phyloP scores from a whole-genome alignment of 2,888 invertebrate genomes.

The Oxytorus armatus region DNA sequence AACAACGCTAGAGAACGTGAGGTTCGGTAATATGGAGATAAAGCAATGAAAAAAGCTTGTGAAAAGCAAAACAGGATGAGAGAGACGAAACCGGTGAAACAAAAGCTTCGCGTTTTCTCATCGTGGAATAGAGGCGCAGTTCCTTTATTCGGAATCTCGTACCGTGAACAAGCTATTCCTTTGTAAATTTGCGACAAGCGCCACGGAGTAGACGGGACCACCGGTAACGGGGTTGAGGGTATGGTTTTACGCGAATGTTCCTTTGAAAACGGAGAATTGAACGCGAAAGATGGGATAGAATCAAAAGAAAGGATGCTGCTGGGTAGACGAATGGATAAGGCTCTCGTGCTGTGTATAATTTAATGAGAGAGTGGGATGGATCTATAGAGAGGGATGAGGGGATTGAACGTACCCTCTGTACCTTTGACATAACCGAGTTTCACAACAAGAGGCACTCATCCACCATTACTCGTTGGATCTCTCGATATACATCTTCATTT shows the following conservation, averaged over 20 bases:
- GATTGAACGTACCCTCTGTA: slow-evolving; percentile 7
- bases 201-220: slow-evolving; percentile 2
- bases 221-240: slow-evolving; percentile 8
- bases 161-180: slow-evolving; percentile 61
- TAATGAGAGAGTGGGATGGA: slow-evolving; percentile 22
- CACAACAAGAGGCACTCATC: slow-evolving; percentile 5
- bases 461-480: not conserved
- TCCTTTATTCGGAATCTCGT: slow-evolving; percentile 58
- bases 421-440: slow-evolving; percentile 39
- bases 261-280: slow-evolving; percentile 64
- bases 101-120: slow-evolving; percentile 34
- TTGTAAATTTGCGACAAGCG: slow-evolving; percentile 51
- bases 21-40: slow-evolving; percentile 6
- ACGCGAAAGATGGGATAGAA: slow-evolving; percentile 42
- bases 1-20: not conserved
- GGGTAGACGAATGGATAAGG: slow-evolving; percentile 1
- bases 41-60: slow-evolving; percentile 11
- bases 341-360: slow-evolving; percentile 42
- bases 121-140: slow-evolving; percentile 29
- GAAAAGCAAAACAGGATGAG: slow-evolving; percentile 29
- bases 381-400: not conserved
- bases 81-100: slow-evolving; percentile 33
- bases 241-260: slow-evolving; percentile 45
- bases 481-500: not conserved
- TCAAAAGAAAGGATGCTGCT: not conserved